phyloP scores from a whole-genome alignment of 2,113 vertebrate species.

The Hydropotes inermis region DNA sequence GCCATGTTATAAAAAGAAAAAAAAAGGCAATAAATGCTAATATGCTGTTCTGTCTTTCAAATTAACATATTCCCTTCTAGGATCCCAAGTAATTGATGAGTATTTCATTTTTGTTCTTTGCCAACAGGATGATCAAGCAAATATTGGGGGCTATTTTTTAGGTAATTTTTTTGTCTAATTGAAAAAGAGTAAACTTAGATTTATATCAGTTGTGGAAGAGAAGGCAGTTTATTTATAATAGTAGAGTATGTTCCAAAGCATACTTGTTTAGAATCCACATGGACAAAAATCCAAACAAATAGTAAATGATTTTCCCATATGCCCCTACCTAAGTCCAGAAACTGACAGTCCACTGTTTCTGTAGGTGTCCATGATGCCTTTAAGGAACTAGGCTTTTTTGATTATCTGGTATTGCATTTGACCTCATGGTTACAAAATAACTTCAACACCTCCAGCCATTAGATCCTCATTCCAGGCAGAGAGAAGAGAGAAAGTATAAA shows the following conservation, averaged over 20 bases:
- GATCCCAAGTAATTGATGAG: background rate
- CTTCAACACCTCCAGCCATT: background rate
- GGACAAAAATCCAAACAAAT: background rate
- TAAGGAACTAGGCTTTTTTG: background rate
- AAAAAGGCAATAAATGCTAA: background rate
- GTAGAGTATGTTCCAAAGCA: background rate
- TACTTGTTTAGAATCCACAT: background rate
- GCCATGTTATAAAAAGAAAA: background rate
- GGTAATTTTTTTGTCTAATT: background rate
- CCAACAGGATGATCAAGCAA: background rate
- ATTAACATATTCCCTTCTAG: background rate
- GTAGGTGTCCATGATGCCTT: background rate
- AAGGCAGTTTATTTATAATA: background rate
- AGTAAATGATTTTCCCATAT: background rate
- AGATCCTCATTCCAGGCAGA: background rate
- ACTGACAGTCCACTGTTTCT: background rate
- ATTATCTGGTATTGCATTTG: background rate
- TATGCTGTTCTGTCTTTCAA: background rate
- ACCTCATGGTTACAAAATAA: background rate
- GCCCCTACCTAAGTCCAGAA: background rate
- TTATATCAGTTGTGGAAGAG: background rate
- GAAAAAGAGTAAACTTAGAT: background rate
- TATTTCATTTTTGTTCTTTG: background rate
- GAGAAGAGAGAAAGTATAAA: background rate
- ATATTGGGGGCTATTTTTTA: background rate